Evolutionary conservation across 92 coral and sea anemone genomes (phyloP).

Genomic region (Porites cylindrica): DNA sequence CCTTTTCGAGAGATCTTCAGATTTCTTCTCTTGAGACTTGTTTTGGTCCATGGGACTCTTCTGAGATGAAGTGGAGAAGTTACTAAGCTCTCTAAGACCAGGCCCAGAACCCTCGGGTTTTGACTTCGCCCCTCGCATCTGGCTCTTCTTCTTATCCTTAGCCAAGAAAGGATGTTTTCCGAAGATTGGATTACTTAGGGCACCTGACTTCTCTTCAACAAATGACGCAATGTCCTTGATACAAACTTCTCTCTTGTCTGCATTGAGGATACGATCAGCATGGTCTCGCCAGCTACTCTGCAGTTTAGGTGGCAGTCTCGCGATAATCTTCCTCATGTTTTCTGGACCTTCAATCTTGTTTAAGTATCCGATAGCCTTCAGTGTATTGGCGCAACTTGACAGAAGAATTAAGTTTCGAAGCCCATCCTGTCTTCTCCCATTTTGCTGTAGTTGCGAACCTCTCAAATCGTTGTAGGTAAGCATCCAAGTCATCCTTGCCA

Average conservation of each 20-base stretch:
- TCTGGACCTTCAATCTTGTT: slow-evolving; percentile 51
- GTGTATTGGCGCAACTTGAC: slow-evolving; percentile 44
- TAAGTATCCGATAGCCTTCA: slow-evolving; percentile 32
- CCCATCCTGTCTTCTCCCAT: too few species aligned
- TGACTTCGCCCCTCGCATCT: background rate
- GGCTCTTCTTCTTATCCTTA: background rate
- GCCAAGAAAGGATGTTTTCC: slow-evolving; percentile 21
- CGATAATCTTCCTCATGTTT: slow-evolving; percentile 37
- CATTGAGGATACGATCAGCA: slow-evolving; percentile 51
- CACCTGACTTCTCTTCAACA: slow-evolving; percentile 56
- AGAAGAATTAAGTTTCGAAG: slow-evolving; percentile 10
- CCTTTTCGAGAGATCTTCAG: too few species aligned
- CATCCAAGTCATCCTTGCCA: too few species aligned
- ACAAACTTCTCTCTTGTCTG: slow-evolving; percentile 37
- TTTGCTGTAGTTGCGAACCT: too few species aligned
- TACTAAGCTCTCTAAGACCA: background rate
- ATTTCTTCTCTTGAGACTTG: background rate
- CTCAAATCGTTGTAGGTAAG: too few species aligned
- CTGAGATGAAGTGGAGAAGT: background rate
- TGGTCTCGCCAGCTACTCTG: slow-evolving; percentile 55
- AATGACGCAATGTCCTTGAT: slow-evolving; percentile 55
- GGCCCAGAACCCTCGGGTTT: background rate
- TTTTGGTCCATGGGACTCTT: background rate
- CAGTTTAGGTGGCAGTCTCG: slow-evolving; percentile 38
- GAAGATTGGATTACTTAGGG: slow-evolving; percentile 52